Conservation (phyloP, 2,797 vertebrate species). For the Acanthurus tractus region DNA sequence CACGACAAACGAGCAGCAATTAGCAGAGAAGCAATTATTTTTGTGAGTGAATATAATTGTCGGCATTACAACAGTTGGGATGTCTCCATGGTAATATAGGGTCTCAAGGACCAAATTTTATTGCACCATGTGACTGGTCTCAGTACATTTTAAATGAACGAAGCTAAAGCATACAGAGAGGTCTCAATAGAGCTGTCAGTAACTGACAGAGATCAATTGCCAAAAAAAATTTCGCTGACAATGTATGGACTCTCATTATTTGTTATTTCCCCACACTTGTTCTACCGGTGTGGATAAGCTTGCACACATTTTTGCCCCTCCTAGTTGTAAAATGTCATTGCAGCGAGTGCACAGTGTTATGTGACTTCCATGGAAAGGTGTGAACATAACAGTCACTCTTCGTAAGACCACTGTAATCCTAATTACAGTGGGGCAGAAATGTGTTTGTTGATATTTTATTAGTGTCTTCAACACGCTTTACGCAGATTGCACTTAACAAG, state of each 20-base stretch:
- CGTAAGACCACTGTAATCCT: too few relatives aligned
- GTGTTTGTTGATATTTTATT: too few relatives aligned
- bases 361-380: background rate
- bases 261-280: background rate
- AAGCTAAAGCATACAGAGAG: background rate
- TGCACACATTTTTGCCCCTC: background rate
- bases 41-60: slow-evolving; percentile 1
- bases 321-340: background rate
- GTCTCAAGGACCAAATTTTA: slow-evolving; percentile 7
- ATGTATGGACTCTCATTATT: background rate
- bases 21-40: background rate
- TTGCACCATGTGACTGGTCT: background rate
- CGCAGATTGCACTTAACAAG: too few relatives aligned
- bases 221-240: background rate
- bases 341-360: background rate
- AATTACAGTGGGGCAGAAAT: too few relatives aligned
- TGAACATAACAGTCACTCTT: background rate
- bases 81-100: slow-evolving; percentile 6
- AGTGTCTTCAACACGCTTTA: too few relatives aligned
- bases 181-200: background rate
- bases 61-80: background rate
- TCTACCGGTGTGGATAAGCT: background rate
- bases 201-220: background rate
- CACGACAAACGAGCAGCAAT: slow-evolving; percentile 12
- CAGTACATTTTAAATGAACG: background rate